Base-by-base conservation (phyloP, 2,113 vertebrate genomes). In the Geothlypis trichas region DNA sequence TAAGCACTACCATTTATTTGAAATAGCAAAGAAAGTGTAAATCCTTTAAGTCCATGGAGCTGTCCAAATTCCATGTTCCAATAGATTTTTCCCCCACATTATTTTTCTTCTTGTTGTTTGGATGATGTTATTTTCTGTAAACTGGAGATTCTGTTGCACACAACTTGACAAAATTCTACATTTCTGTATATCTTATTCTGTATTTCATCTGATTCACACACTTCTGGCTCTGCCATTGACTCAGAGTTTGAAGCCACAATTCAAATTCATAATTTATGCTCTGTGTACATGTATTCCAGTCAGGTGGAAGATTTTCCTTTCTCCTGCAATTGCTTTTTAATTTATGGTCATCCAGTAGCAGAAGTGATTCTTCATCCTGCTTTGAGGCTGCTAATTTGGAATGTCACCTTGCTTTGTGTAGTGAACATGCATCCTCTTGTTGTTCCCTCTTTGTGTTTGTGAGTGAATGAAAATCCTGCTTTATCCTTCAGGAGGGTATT, bases 71-170 rank as follows among this genome's bases (percentile, higher is more conserved):
- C 28, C 15, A 16, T 7, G 3, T 71, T 67, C 15, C 37, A 35
- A 0, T 3, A 37, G 54, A 33, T 52, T 54, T 55, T 84, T 1
- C 1, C 18, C 13, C 13, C 8, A 6, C 5, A 1, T 73, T 54
- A 10, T 46, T 80, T 87, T 68, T 46, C 42, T 73, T 78, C 17
- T 65, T 28, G 5, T 85, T 76, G 3, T 62, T 91, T 66, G 37
- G 37, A 47, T 78, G 27, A 28, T 6, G 2, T 33, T 65, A 2
- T 59, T 81, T 91, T 87, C 61, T 92, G 15, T 52, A 23, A 39
- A 39, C 16, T 67, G 44, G 18, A 74, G 55, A 26, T 37, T 27
- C n/a, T 83, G 13, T 44, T 81, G 21, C 33, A 21, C 22, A 39
- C 2, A 28, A 27, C 19, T 33, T 69, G 17, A n/a, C 77, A 9